Percentiles rank a stretch among this genome's conserved stretches.
Evolutionary conservation across 1,140 invertebrate species (phyloP).

Genomic region (Grapholita molesta): DNA sequence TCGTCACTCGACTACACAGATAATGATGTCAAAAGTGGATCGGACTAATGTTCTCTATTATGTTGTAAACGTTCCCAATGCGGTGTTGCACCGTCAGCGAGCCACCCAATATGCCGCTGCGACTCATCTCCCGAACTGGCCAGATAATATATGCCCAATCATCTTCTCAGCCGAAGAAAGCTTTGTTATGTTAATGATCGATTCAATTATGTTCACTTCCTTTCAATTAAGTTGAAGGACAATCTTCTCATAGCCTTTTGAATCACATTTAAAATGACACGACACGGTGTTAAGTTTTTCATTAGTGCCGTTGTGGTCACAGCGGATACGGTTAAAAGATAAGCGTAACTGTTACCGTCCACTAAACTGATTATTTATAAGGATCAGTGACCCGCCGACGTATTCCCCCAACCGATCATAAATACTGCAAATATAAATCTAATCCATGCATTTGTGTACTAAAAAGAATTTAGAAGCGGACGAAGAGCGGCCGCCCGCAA

Average conservation of each 20-base stretch:
- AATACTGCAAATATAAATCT: background rate
- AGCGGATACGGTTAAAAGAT: background rate
- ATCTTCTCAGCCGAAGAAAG: constrained; percentile 17
- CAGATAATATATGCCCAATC: constrained; percentile 29
- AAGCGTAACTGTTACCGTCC: background rate
- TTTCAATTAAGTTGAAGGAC: constrained; percentile 25
- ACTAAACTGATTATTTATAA: constrained; percentile 1
- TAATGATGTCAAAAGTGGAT: constrained; percentile 78
- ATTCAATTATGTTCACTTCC: constrained; percentile 38
- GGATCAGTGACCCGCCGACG: background rate
- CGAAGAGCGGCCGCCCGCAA: constrained; percentile 56
- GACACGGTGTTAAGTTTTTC: background rate
- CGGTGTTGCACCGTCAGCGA: constrained; percentile 41
- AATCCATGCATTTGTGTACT: constrained; percentile 43
- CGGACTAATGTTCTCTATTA: constrained; percentile 75
- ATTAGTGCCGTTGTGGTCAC: background rate
- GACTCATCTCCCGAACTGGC: constrained; percentile 23
- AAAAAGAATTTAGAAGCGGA: constrained; percentile 54
- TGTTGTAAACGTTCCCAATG: constrained; percentile 68
- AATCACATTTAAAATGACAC: background rate
- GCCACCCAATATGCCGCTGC: background rate
- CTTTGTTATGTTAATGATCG: constrained; percentile 40
- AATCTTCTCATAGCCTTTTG: background rate
- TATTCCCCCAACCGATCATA: background rate
- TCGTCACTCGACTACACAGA: constrained; percentile 70